Base-by-base conservation (phyloP, 2,797 vertebrate species). In the Clamator glandarius region DNA sequence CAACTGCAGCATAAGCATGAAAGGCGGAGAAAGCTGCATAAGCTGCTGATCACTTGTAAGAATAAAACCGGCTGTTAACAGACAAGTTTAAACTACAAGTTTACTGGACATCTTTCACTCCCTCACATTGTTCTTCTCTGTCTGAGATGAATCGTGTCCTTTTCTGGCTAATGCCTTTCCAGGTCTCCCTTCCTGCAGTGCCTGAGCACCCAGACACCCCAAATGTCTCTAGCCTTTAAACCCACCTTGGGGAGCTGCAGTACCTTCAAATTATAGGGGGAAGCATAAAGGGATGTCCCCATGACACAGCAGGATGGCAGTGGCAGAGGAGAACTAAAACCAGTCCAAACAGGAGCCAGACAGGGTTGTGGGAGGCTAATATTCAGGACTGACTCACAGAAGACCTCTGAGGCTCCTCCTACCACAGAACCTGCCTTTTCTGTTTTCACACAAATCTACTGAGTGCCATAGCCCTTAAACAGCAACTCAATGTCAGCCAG, bases 41-140 rank as follows among this genome's bases (percentile, higher is more conserved):
- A n/a, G n/a, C n/a, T n/a, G n/a, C n/a, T n/a, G n/a, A n/a, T n/a
- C n/a, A 18, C 2, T 41, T 42, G 24, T 2, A 58, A 52, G 52
- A 35, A 54, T 17, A 26, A 80, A 84, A 63, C 1, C 19, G 33
- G 51, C 24, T 64, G 7, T 6, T 25, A 87, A 48, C 17, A 19
- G 64, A 48, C 51, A 73, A 66, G 29, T 19, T 75, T 5, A 25
- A 79, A 50, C 14, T 23, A 1, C 8, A 28, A 41, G 64, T 59
- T 91, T 44, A 26, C 24, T 29, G 55, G 42, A 23, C 5, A 4
- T n/a, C 41, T 41, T 52, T 33, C 11, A 5, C 46, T 75, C 51
- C n/a, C 28, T 12, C 0, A 0, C 3, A 2, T 8, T 48, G 52
- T 6, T 78, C 21, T 50, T 15, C 4, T 35, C 50, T 62, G 9